Percentiles rank a stretch among this genome's conserved stretches.
Evolutionary conservation across 2,797 vertebrate species (phyloP).

Genomic region (Coregonus sp.): DNA sequence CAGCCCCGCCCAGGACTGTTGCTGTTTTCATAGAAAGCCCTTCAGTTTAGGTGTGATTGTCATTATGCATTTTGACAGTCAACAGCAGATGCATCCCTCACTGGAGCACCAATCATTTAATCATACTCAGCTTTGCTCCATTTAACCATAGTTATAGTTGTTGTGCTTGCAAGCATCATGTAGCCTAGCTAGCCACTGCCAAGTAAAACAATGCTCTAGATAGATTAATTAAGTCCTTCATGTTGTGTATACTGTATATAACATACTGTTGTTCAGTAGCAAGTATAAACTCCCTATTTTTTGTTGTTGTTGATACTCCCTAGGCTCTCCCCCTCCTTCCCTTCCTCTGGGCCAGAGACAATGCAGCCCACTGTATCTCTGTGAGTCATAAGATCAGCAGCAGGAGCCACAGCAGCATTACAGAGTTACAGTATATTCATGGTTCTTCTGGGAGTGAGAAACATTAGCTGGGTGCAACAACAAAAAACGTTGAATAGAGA

Average conservation of each 20-base stretch:
- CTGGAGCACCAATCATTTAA: constrained; percentile 20
- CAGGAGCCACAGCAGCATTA: neutral
- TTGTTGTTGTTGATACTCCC: neutral
- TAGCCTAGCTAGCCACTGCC: constrained; percentile 11
- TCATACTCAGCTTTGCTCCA: constrained; percentile 29
- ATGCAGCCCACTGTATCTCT: constrained; percentile 6
- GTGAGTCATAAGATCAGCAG: constrained; percentile 4
- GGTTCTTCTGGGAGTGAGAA: neutral
- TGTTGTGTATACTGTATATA: neutral
- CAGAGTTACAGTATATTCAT: neutral
- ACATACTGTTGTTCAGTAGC: neutral
- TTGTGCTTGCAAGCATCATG: constrained; percentile 9
- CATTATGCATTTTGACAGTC: neutral
- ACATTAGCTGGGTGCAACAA: neutral
- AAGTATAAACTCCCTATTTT: neutral
- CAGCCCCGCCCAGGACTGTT: constrained; percentile 54
- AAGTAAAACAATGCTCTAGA: neutral
- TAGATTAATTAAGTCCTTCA: neutral
- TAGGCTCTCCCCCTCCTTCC: neutral
- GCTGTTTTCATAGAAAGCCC: constrained; percentile 25
- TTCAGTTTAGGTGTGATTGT: neutral
- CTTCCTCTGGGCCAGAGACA: neutral
- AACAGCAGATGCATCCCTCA: constrained; percentile 1
- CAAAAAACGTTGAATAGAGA: neutral
- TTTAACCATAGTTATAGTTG: constrained; percentile 19